Evolutionary conservation across 2,888 invertebrate genomes (phyloP).

Genomic region (Orchesellides sinensis): DNA sequence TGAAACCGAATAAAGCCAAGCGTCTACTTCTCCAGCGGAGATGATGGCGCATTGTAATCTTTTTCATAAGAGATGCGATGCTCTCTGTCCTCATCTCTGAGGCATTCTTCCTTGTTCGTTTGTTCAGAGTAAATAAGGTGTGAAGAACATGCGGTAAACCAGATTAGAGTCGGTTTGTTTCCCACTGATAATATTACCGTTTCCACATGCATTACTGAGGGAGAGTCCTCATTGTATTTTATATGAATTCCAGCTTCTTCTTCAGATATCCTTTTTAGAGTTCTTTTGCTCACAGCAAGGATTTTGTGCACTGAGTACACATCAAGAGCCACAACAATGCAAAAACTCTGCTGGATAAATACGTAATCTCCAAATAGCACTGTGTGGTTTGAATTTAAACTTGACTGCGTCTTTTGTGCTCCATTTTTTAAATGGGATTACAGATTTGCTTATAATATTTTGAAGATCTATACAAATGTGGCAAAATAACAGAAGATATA

Average conservation of each 20-base stretch:
- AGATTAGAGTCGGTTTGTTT: constrained; percentile 73
- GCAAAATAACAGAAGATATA: too few species aligned
- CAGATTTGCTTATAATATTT: too few species aligned
- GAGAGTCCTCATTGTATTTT: constrained; percentile 25
- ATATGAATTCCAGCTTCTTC: too few species aligned
- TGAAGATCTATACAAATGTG: too few species aligned
- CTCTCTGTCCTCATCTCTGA: too few species aligned
- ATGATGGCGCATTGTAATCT: background rate
- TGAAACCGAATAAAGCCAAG: background rate
- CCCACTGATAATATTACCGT: constrained; percentile 71
- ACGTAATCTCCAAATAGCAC: background rate
- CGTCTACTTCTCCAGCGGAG: background rate
- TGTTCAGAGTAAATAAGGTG: constrained; percentile 74
- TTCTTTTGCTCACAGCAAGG: too few species aligned
- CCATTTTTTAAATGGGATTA: too few species aligned
- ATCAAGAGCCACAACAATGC: too few species aligned
- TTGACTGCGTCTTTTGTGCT: constrained; percentile 20
- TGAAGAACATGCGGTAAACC: constrained; percentile 71
- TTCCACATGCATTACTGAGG: constrained; percentile 38
- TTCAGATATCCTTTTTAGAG: too few species aligned
- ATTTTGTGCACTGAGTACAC: background rate
- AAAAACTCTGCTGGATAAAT: background rate
- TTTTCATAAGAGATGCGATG: constrained; percentile 7
- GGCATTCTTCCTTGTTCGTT: too few species aligned
- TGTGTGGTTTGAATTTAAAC: constrained; percentile 13